These are phyloP conservation scores for Lophochroa leadbeateri DNA, from an alignment of 2,113 vertebrate genomes.

Conservation along the genomic window DNA sequence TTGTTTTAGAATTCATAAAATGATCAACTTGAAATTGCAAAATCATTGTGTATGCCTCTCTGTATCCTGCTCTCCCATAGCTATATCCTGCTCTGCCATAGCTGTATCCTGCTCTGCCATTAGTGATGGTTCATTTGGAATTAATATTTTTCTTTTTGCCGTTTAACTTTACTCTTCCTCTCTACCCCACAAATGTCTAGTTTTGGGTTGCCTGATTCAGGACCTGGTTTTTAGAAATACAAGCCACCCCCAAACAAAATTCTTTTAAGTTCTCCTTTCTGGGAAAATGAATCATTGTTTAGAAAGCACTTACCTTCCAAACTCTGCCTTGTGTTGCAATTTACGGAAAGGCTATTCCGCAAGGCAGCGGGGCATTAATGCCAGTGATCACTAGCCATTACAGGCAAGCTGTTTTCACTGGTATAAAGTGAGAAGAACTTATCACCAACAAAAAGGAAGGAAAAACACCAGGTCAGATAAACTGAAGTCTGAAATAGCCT, in stretches of 20 bases:
- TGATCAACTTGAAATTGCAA: neutral
- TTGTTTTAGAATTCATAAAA: neutral
- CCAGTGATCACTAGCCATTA: neutral
- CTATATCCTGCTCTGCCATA: neutral
- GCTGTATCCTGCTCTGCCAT: neutral
- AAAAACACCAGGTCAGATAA: neutral
- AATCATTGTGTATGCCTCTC: neutral
- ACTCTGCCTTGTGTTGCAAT: neutral
- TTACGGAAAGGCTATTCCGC: neutral
- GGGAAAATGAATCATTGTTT: neutral
- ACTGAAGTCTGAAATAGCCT: neutral
- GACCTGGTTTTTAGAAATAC: neutral
- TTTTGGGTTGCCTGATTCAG: neutral
- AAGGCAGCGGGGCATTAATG: neutral
- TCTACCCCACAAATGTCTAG: rapidly evolving
- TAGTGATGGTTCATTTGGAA: neutral
- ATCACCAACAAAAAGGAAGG: neutral
- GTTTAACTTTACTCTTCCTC: neutral
- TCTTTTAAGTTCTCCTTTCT: neutral
- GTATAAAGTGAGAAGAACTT: neutral
- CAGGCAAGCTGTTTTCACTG: neutral
- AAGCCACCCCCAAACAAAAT: neutral
- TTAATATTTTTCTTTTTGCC: neutral
- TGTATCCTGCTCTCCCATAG: neutral
- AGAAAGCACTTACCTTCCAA: neutral